Percentiles rank a stretch among this genome's conserved stretches.
Conservation (phyloP, 2,888 invertebrate species). For the Odontomyia ornata region DNA sequence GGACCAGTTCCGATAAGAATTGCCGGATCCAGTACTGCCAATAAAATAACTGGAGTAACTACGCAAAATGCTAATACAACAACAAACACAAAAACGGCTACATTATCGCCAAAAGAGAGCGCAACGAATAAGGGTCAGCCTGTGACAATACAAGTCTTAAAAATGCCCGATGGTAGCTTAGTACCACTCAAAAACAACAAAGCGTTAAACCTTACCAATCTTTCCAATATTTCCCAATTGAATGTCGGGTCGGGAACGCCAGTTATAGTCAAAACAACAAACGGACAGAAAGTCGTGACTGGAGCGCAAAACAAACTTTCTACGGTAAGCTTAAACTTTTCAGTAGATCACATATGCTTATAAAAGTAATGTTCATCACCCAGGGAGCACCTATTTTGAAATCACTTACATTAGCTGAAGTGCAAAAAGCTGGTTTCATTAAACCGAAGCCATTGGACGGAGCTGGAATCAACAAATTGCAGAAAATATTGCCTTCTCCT, state of each 20-base stretch:
- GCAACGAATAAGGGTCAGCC: slow-evolving; percentile 37
- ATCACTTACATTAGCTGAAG: slow-evolving; percentile 38
- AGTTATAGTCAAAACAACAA: slow-evolving; percentile 28
- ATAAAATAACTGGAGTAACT: neutral
- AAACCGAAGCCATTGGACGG: slow-evolving; percentile 40
- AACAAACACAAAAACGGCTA: neutral
- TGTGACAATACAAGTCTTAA: slow-evolving; percentile 57
- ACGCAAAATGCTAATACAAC: neutral
- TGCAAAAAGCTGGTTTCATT: slow-evolving; percentile 44
- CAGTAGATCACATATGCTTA: neutral
- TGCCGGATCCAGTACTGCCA: slow-evolving; percentile 5
- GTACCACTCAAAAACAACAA: slow-evolving; percentile 54
- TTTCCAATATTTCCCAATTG: slow-evolving; percentile 37
- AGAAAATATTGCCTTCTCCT: slow-evolving; percentile 32
- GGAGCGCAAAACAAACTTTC: neutral
- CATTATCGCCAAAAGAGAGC: neutral
- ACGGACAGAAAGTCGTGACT: slow-evolving; percentile 1
- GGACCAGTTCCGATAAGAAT: slow-evolving; percentile 49
- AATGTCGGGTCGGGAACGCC: slow-evolving; percentile 24
- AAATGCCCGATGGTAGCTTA: slow-evolving; percentile 55
- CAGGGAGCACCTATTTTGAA: slow-evolving; percentile 37
- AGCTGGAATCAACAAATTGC: neutral
- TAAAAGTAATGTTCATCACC: neutral
- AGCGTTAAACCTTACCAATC: slow-evolving; percentile 49
- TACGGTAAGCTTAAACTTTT: neutral